Conservation (phyloP, 2,797 vertebrate genomes). For the Brachymystax lenok region DNA sequence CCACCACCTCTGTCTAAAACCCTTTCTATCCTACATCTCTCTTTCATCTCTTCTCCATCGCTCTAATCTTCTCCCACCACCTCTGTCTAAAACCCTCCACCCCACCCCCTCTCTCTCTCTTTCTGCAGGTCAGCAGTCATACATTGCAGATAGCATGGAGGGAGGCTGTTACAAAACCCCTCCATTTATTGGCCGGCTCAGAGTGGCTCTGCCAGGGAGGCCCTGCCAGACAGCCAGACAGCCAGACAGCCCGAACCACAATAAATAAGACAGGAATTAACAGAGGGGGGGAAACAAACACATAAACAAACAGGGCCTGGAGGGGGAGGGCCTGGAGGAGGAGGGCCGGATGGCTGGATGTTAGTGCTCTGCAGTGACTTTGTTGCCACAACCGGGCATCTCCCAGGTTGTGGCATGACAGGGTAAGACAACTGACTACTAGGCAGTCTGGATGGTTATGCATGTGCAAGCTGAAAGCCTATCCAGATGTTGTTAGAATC, state of each 20-base stretch:
- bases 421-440: not conserved
- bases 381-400: not conserved
- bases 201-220: conserved; percentile 31
- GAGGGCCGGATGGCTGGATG: not conserved
- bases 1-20: conserved; percentile 3
- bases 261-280: conserved; percentile 36
- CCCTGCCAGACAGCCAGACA: conserved; percentile 14
- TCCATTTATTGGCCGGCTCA: conserved; percentile 55
- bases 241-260: conserved; percentile 34
- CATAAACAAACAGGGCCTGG: conserved; percentile 52
- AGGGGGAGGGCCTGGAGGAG: not conserved
- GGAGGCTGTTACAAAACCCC: conserved; percentile 64
- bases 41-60: too few species aligned
- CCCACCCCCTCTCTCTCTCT: conserved; percentile 22
- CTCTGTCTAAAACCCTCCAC: conserved; percentile 11
- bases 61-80: too few species aligned
- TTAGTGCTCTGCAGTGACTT: not conserved
- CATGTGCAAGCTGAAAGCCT: not conserved
- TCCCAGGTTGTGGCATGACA: not conserved
- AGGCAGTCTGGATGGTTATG: not conserved
- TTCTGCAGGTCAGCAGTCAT: conserved; percentile 56
- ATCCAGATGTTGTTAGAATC: not conserved
- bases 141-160: conserved; percentile 56
- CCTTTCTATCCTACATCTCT: too few species aligned
- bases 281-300: conserved; percentile 35